These are phyloP conservation scores for Heterodera carotae DNA, from an alignment of 1,140 invertebrate species.

Conservation along the genomic window DNA sequence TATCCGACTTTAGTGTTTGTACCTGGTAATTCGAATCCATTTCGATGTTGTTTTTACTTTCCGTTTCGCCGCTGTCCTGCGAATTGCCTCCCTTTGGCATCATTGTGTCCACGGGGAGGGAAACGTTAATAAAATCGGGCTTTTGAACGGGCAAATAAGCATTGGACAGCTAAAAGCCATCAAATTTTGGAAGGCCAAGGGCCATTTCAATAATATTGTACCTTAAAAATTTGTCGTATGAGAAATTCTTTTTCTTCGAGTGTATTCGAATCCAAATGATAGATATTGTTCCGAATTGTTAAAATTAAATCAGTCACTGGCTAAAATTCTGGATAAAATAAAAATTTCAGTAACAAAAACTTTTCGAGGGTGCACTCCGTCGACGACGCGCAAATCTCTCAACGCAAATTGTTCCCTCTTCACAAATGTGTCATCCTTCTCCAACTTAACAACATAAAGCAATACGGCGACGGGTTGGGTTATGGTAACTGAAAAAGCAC, in stretches of 20 bases:
- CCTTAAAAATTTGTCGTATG: conserved; percentile 70
- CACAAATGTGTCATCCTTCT: conserved; percentile 43
- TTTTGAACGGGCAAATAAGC: conserved; percentile 74
- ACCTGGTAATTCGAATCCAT: conserved; percentile 41
- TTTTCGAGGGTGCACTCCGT: conserved; percentile 51
- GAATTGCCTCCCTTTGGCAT: neutral
- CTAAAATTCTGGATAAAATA: conserved; percentile 56
- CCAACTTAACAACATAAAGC: conserved; percentile 44
- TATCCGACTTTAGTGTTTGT: neutral
- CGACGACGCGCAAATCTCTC: conserved; percentile 48
- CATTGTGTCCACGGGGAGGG: conserved; percentile 66
- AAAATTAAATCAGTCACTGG: conserved; percentile 82
- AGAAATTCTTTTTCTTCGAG: conserved; percentile 76
- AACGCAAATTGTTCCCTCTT: conserved; percentile 48
- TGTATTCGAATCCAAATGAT: conserved; percentile 80
- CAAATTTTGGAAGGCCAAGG: conserved; percentile 14
- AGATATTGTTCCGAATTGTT: conserved; percentile 79
- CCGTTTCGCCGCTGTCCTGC: neutral
- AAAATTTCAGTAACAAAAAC: conserved; percentile 6
- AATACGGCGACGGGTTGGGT: conserved; percentile 47
- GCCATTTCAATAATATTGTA: conserved; percentile 8
- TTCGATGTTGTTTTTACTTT: conserved; percentile 20
- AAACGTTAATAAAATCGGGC: conserved; percentile 79
- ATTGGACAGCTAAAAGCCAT: conserved; percentile 70
- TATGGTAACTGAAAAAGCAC: conserved; percentile 41